Evolutionary conservation across 2,797 vertebrate genomes (phyloP), one percentile per base, ranked within the genome.

Genomic region (Gobio occitaniae): DNA sequence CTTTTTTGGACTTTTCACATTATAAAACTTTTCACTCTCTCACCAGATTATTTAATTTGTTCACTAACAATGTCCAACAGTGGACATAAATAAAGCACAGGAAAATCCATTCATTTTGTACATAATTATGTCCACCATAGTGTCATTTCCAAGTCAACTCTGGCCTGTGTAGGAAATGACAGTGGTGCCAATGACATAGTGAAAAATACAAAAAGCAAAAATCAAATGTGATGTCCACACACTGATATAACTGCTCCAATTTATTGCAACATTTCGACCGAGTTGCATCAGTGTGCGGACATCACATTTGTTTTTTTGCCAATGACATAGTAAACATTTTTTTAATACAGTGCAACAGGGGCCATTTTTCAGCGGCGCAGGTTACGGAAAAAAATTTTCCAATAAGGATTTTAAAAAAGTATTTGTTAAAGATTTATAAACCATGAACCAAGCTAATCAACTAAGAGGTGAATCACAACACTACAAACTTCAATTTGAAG

Each of bases 1-100:
- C 52, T 41, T 59, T 56, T 59, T 41, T 41, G 21, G 32, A 41
- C 50, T 76, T 76, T 54, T 75, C 29, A 19, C 48, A 54, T 36
- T 59, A 59, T 59, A 41, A 59, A 77, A 77, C 17, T 38, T 41
- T 77, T 77, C 32, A 59, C 52, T 59, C 52, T 59, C 38, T 56
- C 19, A 61, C 21, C 25, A 12, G n/a, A 16, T 25, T 77, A 77
- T 44, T 59, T 29, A 6, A 47, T 29, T 77, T n/a, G 12, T 38
- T 59, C 6, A 41, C 36, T 59, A 59, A 59, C 17, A 36, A 21
- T 54, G 69, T 25, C n/a, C 56, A 61, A 25, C 63, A 3, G 15
- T 32, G 48, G 25, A 52, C 9, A 11, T 74, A 50, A 8, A 50
- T 72, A 48, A 7, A 44, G 71, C 4, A 21, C 50, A 38, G 19